Conservation (phyloP, 2,888 invertebrate species). For the Clepsis dumicolana region DNA sequence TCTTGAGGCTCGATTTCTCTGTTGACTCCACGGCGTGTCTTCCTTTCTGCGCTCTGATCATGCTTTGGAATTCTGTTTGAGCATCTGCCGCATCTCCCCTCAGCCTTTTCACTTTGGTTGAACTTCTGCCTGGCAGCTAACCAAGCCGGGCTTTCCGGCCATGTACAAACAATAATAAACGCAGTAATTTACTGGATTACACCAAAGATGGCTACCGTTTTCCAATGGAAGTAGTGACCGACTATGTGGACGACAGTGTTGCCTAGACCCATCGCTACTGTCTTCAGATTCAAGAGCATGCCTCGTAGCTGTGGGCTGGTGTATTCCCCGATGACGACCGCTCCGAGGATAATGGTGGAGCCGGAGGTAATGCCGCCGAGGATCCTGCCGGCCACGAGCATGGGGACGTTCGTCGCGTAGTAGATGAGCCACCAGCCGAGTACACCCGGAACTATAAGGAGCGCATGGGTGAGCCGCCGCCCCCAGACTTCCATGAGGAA, state of each 20-base stretch:
- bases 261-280: constrained; percentile 47
- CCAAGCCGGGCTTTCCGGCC: constrained; percentile 87
- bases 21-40: constrained; percentile 22
- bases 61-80: constrained; percentile 48
- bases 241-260: constrained; percentile 50
- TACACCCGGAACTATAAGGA: constrained; percentile 46
- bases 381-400: constrained; percentile 52
- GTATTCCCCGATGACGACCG: constrained; percentile 54
- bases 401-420: constrained; percentile 49
- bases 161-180: constrained; percentile 57
- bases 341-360: constrained; percentile 48
- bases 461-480: constrained; percentile 51
- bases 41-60: constrained; percentile 51
- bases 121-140: constrained; percentile 72
- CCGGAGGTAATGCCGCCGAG: constrained; percentile 50
- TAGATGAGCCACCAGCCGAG: constrained; percentile 52
- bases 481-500: constrained; percentile 59
- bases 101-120: constrained; percentile 77
- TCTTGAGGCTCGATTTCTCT: constrained; percentile 20
- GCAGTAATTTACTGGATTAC: constrained; percentile 37
- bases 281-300: constrained; percentile 52
- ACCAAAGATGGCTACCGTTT: constrained; percentile 50
- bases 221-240: constrained; percentile 52
- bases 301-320: constrained; percentile 52
- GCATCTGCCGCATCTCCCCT: constrained; percentile 64